Evolutionary conservation across 2,797 vertebrate species (phyloP).

Genomic region (Syncerus caffer): DNA sequence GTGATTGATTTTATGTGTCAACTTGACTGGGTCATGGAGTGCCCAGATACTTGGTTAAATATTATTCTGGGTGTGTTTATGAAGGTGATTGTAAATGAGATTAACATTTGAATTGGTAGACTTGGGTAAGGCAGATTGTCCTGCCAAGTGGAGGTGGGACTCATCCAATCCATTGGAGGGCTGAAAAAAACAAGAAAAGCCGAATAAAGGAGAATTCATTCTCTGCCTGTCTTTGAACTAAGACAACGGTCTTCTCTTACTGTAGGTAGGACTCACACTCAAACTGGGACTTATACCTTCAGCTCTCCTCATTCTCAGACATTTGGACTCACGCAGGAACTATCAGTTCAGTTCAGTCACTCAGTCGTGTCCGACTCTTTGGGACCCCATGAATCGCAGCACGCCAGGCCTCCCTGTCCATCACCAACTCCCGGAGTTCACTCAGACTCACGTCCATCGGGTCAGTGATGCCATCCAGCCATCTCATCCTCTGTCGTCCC

Average conservation of each 20-base stretch:
- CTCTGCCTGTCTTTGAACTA: neutral
- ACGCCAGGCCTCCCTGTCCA: too few species aligned
- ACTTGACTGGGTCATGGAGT: neutral
- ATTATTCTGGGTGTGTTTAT: neutral
- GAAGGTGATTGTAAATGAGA: neutral
- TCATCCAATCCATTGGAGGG: neutral
- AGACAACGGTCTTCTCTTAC: neutral
- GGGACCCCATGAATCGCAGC: fast-evolving
- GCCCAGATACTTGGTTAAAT: slow-evolving; percentile 27
- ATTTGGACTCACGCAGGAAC: neutral
- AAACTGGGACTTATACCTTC: neutral
- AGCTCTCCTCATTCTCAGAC: neutral
- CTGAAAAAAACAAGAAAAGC: neutral
- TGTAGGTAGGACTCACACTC: neutral
- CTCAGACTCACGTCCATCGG: too few species aligned
- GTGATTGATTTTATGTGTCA: slow-evolving; percentile 3
- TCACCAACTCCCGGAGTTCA: too few species aligned
- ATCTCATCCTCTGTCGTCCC: too few species aligned
- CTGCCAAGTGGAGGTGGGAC: neutral
- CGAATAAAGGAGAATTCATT: neutral
- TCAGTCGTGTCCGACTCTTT: too few species aligned
- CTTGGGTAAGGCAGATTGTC: neutral
- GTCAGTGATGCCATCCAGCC: too few species aligned
- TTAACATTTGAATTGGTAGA: neutral
- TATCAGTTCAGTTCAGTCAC: too few species aligned